Evolutionary conservation across 2,113 vertebrate species (phyloP).

Genomic region (Rousettus leschenaultii): DNA sequence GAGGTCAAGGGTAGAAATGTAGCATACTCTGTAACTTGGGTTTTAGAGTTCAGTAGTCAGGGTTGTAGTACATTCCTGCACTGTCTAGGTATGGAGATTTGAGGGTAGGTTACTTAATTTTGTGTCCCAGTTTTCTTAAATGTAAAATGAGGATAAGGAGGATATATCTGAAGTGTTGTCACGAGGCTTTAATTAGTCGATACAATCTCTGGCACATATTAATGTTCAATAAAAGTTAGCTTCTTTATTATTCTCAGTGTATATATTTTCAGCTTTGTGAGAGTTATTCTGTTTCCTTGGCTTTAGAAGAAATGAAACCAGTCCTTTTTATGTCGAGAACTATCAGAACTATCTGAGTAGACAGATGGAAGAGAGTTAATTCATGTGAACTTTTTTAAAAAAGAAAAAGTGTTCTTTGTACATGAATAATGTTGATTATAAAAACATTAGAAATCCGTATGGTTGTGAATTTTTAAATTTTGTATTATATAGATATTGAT

Average conservation of each 20-base stretch:
- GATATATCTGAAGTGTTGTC: background rate
- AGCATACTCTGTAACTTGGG: background rate
- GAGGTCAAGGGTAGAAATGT: background rate
- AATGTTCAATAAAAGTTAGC: background rate
- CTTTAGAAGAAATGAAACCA: background rate
- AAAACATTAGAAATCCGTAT: background rate
- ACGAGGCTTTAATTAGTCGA: background rate
- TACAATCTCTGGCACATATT: background rate
- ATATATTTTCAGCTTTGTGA: background rate
- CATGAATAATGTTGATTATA: background rate
- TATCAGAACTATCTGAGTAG: constrained; percentile 5
- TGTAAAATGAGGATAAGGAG: background rate
- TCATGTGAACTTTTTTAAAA: constrained; percentile 2
- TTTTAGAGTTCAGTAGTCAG: background rate
- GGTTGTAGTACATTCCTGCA: background rate
- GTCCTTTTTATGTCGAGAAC: constrained; percentile 17
- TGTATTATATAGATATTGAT: background rate
- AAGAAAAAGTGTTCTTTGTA: constrained; percentile 7
- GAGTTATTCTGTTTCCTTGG: background rate
- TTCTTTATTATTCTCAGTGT: background rate
- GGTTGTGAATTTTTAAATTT: background rate
- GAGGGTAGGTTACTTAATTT: background rate
- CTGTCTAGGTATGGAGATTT: background rate
- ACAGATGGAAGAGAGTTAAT: background rate
- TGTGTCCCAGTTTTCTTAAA: constrained; percentile 17